Conservation (phyloP, 2,113 vertebrate genomes). For the Phoxinus phoxinus region DNA sequence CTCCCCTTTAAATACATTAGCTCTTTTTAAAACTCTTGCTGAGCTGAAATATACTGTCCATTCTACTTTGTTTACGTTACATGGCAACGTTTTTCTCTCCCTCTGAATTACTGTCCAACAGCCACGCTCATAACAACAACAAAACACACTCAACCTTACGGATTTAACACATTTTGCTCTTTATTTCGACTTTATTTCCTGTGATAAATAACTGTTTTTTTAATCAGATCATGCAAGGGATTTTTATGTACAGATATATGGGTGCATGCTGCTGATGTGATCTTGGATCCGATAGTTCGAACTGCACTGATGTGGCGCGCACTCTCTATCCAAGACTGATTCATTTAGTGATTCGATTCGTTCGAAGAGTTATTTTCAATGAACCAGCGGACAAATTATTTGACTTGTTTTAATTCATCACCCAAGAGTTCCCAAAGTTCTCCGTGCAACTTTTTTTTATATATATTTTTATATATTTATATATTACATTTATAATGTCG, state of each 20-base stretch:
- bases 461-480: no score
- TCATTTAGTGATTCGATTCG: background rate
- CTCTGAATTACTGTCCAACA: no score
- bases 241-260: background rate
- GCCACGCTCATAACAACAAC: background rate
- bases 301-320: background rate
- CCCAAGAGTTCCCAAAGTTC: background rate
- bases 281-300: background rate
- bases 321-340: background rate
- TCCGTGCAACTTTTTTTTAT: background rate
- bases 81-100: background rate
- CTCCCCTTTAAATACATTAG: constrained; percentile 23
- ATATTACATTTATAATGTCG: background rate
- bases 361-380: background rate
- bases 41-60: background rate
- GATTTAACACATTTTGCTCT: background rate
- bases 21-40: background rate
- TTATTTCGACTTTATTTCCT: background rate
- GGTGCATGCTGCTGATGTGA: no score
- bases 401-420: background rate
- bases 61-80: background rate
- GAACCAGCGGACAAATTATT: background rate
- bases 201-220: background rate
- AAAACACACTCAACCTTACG: background rate
- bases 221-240: background rate